Evolutionary conservation across 2,113 vertebrate species (phyloP), one percentile per base, ranked within the genome.

Genomic region (Nycticryphes semicollaris): DNA sequence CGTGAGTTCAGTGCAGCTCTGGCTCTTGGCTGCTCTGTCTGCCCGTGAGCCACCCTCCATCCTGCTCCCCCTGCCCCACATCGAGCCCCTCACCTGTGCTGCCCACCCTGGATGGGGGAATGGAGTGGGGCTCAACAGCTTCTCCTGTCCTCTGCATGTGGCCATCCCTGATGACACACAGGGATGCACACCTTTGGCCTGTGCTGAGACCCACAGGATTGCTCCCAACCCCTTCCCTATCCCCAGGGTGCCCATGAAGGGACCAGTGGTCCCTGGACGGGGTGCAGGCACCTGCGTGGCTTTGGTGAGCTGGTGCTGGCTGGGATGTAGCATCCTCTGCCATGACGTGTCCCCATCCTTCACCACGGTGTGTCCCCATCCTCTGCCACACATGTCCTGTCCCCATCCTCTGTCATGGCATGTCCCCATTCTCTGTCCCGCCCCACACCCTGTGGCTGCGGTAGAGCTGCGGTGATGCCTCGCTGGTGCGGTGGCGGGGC

Each of bases 241-340:
- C 19, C 37, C 15, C 30, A 27, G 21, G 9, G 5, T 72, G 41
- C 57, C 43, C 5, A 1, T 1, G 4, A 28, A 3, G 27, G 37
- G 8, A 18, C 45, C 0, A 2, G 35, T 8, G 50, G 6, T 53
- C 66, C 79, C 67, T 59, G 53, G 39, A 43, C 59, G n/a, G 25
- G 72, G 21, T 1, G 0, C 0, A 12, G 85, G 21, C 0, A 0
- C 30, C 18, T 4, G 31, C 0, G 3, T 18, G 18, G 8, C 73
- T 77, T 43, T 25, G 54, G 31, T 7, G 81, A 77, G 59, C 54
- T 68, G 64, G 39, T 19, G 18, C 30, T 24, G 31, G 24, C 30
- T 0, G 19, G 82, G 69, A 47, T 3, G 9, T 0, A 12, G 21
- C 47, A 35, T 79, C 51, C 70, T 57, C 14, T 12, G 13, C 57